phyloP scores from a whole-genome alignment of 2,888 invertebrate genomes.

The Hedya salicella region DNA sequence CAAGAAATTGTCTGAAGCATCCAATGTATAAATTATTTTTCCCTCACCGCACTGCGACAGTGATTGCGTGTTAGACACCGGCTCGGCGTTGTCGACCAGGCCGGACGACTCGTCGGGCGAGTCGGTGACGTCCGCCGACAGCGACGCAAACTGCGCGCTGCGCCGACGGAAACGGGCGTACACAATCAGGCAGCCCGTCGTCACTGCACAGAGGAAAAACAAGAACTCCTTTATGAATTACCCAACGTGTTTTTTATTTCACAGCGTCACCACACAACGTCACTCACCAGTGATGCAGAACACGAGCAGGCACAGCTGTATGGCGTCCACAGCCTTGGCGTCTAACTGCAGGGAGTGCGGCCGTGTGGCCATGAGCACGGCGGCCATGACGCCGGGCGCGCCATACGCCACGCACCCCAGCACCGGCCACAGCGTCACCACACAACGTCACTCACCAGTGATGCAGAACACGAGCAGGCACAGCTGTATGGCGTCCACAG shows the following conservation, averaged over 20 bases:
- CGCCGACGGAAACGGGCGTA: constrained; percentile 92
- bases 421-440: too few relatives aligned
- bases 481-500: constrained; percentile 91
- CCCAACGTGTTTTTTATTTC: too few relatives aligned
- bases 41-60: constrained; percentile 60
- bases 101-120: constrained; percentile 71
- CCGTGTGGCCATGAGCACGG: too few relatives aligned
- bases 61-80: constrained; percentile 65
- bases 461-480: constrained; percentile 91
- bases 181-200: constrained; percentile 91
- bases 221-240: too few relatives aligned
- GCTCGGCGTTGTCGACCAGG: constrained; percentile 73
- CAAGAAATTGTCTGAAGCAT: too few relatives aligned
- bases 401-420: too few relatives aligned
- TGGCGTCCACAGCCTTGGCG: too few relatives aligned
- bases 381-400: too few relatives aligned
- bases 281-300: too few relatives aligned
- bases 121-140: constrained; percentile 83
- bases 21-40: constrained; percentile 13
- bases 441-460: constrained; percentile 84
- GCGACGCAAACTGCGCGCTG: constrained; percentile 86
- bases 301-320: too few relatives aligned
- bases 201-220: constrained; percentile 82
- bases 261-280: too few relatives aligned
- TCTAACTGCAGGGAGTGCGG: too few relatives aligned